phyloP scores from a whole-genome alignment of 2,113 vertebrate genomes.

The Sebastes schlegelii region DNA sequence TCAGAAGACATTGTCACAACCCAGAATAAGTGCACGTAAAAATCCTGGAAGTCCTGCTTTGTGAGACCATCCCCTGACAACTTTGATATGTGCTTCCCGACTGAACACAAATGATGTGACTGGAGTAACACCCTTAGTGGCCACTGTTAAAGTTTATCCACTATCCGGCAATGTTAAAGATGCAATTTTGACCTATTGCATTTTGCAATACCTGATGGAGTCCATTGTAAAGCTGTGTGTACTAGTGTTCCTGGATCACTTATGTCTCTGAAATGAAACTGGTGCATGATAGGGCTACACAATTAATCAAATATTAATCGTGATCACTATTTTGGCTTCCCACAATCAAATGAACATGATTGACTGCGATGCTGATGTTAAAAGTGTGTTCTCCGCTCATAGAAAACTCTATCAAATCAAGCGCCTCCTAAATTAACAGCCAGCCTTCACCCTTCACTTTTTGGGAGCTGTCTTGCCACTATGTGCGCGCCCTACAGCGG shows the following conservation, averaged over 20 bases:
- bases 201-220: neutral
- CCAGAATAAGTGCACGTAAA: neutral
- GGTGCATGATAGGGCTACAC: no score
- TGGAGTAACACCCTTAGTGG: neutral
- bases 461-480: no score
- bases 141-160: neutral
- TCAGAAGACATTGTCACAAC: constrained; percentile 10
- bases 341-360: no score
- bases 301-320: no score
- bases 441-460: no score
- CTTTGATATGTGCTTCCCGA: neutral
- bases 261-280: neutral
- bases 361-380: no score
- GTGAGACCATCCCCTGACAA: neutral
- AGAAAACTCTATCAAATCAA: no score
- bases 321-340: no score
- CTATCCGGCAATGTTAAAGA: neutral
- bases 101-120: neutral
- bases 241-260: neutral
- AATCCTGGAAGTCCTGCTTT: neutral
- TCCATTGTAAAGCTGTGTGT: neutral
- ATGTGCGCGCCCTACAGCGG: no score
- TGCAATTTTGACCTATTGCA: neutral
- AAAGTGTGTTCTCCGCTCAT: no score
- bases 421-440: no score